Evolutionary conservation across 2,113 vertebrate genomes (phyloP).

Genomic region (Chitala chitala): DNA sequence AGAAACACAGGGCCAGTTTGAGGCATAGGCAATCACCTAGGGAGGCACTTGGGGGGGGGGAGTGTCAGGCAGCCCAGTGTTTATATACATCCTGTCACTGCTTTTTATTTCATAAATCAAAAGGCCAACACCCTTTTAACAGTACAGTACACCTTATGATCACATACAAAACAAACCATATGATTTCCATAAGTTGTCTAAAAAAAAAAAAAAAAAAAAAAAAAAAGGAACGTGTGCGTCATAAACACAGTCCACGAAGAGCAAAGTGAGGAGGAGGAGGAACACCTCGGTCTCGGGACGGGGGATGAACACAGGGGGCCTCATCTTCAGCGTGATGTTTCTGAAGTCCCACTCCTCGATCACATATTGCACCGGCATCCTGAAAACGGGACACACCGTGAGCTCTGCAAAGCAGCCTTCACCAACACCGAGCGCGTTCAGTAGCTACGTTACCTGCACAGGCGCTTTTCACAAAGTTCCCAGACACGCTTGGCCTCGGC

Average conservation of each 20-base stretch:
- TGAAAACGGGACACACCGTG: conserved; percentile 40
- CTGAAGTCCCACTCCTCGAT: conserved; percentile 95
- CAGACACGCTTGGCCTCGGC: conserved; percentile 63
- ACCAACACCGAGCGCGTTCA: neutral
- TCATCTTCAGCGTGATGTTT: conserved; percentile 84
- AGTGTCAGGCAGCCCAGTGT: neutral
- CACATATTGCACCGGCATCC: conserved; percentile 92
- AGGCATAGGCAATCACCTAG: conserved; percentile 20
- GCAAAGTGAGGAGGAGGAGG: too few relatives aligned
- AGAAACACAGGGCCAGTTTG: too few relatives aligned
- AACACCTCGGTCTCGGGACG: conserved; percentile 95
- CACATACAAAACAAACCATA: too few relatives aligned
- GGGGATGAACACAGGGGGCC: conserved; percentile 90
- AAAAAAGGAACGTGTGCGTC: neutral
- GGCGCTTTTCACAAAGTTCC: conserved; percentile 68
- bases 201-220: neutral
- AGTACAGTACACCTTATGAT: neutral
- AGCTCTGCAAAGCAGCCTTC: neutral
- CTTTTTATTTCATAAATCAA: too few relatives aligned
- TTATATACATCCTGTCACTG: too few relatives aligned
- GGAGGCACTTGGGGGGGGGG: too few relatives aligned
- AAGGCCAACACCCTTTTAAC: too few relatives aligned
- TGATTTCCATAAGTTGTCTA: too few relatives aligned
- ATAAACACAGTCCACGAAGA: neutral
- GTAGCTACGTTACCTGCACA: conserved; percentile 65